Base-by-base conservation (phyloP, 2,797 vertebrate species). In the Sebastes elongatus region DNA sequence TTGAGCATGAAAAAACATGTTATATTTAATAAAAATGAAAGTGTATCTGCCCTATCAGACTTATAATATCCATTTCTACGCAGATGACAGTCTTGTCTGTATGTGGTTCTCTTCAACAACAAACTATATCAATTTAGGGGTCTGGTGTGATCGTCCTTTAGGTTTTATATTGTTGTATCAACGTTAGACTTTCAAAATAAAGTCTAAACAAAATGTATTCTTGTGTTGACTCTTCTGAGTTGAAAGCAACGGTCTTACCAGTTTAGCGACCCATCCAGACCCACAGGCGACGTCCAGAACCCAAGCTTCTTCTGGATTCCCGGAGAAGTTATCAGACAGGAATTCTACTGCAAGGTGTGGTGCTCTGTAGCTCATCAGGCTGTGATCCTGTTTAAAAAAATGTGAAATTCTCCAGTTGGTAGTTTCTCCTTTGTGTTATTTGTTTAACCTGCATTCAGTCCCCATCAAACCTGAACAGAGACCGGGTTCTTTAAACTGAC, bases 211-310 rank as follows among this genome's bases (percentile, higher is more conserved):
- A 35, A 35, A 35, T 11, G 33, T 35, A 35, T 35, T 35, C 33
- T 35, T 35, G 33, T 35, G 33, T 35, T 35, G 33, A 35, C 33
- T 35, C 33, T 35, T 35, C 10, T 35, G 33, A 35, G 33, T 35
- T 35, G 2, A 35, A 35, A 35, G 10, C 33, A 35, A 35, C 10
- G 10, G 33, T 23, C 67, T 79, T 55, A 89, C 87, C 82, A 76
- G 23, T 57, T 61, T 83, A 32, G 72, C 72, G 1, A 85, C 83
- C 0, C 4, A 33, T 71, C 88, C 83, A 1, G 85, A 28, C 6
- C 88, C 83, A 25, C 85, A 89, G 75, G 83, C 78, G 0, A 89
- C 80, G 6, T 89, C 85, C 42, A 89, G 33, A 27, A 89, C 82
- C 30, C 2, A 18, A 33, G 27, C 65, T 0, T 69, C 53, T 8